Percentiles rank a stretch among this genome's conserved stretches.
Conservation (phyloP, 2,888 invertebrate genomes). For the Dynastes tityus region DNA sequence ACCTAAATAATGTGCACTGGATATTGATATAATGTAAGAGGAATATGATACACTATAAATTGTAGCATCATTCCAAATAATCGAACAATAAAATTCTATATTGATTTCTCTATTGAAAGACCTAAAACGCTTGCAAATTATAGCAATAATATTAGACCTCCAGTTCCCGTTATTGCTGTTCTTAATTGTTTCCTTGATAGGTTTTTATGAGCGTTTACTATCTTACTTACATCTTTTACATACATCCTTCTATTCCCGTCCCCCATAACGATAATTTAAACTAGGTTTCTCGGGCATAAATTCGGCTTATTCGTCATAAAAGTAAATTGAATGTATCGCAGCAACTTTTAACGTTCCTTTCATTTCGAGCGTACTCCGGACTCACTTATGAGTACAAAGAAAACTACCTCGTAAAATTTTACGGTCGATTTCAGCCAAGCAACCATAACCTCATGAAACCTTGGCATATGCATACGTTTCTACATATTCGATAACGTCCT, state of each 20-base stretch:
- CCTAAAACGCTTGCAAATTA: not conserved
- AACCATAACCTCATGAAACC: constrained; percentile 20
- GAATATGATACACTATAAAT: too few species aligned
- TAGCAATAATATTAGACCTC: not conserved
- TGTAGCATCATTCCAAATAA: too few species aligned
- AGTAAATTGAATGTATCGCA: constrained; percentile 39
- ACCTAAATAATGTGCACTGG: too few species aligned
- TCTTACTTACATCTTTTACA: too few species aligned
- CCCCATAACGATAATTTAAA: constrained; percentile 5
- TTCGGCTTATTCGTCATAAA: constrained; percentile 39
- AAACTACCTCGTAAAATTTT: constrained; percentile 45
- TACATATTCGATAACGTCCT: not conserved
- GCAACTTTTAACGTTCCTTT: constrained; percentile 33
- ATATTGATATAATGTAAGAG: too few species aligned
- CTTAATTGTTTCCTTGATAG: not conserved
- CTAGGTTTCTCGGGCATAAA: constrained; percentile 17
- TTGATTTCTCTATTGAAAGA: too few species aligned
- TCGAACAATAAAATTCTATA: too few species aligned
- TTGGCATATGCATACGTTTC: constrained; percentile 20
- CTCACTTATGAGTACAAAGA: constrained; percentile 24
- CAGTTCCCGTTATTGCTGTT: not conserved
- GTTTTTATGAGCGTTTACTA: not conserved
- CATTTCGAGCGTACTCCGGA: constrained; percentile 21
- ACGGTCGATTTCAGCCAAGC: constrained; percentile 22
- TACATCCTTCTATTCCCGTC: not conserved